Conservation (phyloP, 2,888 invertebrate species). For the Saturnia pavonia region DNA sequence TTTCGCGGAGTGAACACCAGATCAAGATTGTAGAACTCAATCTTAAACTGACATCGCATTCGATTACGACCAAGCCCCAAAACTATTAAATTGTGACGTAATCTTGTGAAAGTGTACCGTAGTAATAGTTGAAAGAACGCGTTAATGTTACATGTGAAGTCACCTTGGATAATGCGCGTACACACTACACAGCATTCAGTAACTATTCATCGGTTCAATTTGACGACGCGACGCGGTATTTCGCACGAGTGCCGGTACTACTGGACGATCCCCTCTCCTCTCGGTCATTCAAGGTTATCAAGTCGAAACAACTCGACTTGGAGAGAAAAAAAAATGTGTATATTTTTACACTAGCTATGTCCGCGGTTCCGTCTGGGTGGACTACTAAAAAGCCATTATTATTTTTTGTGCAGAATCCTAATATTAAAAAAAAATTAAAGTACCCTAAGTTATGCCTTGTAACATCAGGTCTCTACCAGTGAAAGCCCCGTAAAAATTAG, state of each 20-base stretch:
- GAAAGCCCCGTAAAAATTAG: too few relatives aligned
- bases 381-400: too few relatives aligned
- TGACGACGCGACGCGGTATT: neutral
- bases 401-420: too few relatives aligned
- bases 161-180: neutral
- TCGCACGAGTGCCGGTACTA: neutral
- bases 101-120: constrained; percentile 1
- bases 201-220: neutral
- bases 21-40: neutral
- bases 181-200: neutral
- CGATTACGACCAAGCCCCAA: neutral
- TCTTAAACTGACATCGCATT: neutral
- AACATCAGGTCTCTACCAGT: too few relatives aligned
- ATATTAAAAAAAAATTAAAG: too few relatives aligned
- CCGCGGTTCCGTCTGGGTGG: too few relatives aligned
- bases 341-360: too few relatives aligned
- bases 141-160: neutral
- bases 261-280: neutral
- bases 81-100: neutral
- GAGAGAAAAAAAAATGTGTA: neutral
- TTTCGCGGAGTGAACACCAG: neutral
- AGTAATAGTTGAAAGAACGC: neutral
- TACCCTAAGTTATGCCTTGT: too few relatives aligned
- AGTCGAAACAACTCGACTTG: neutral
- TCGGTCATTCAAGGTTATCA: constrained; percentile 5